phyloP scores from a whole-genome alignment of 2,797 vertebrate genomes.

The Tragelaphus oryx region DNA sequence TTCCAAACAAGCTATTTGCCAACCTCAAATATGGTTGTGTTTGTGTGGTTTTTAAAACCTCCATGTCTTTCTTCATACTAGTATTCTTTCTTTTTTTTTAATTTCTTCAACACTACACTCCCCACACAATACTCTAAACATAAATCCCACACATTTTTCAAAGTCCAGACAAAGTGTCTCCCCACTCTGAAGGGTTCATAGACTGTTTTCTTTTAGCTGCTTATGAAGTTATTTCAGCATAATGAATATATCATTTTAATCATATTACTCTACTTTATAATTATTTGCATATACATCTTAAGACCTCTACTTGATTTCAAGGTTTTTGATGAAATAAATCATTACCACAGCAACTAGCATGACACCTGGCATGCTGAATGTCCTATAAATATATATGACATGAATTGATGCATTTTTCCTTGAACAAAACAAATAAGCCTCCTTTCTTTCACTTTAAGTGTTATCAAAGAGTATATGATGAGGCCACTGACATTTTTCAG shows the following conservation, averaged over 20 bases:
- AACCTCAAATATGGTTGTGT: not conserved
- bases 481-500: slow-evolving; percentile 55
- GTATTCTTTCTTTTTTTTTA: not conserved
- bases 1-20: not conserved
- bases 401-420: slow-evolving; percentile 8
- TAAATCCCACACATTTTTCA: not conserved
- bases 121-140: not conserved
- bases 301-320: not conserved
- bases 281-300: not conserved
- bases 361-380: not conserved
- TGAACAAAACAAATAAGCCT: not conserved
- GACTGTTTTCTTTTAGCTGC: not conserved
- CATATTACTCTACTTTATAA: not conserved
- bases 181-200: not conserved
- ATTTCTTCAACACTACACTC: not conserved
- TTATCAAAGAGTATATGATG: slow-evolving; percentile 4
- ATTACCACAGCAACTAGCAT: not conserved
- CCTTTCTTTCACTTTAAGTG: slow-evolving; percentile 25
- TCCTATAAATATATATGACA: slow-evolving; percentile 5
- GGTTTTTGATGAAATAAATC: slow-evolving; percentile 28
- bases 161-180: not conserved
- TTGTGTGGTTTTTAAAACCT: not conserved
- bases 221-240: not conserved
- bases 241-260: slow-evolving; percentile 14
- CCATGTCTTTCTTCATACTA: not conserved